phyloP scores from a whole-genome alignment of 1,140 invertebrate species.

The Pachyrhynchus sulphureomaculatus region DNA sequence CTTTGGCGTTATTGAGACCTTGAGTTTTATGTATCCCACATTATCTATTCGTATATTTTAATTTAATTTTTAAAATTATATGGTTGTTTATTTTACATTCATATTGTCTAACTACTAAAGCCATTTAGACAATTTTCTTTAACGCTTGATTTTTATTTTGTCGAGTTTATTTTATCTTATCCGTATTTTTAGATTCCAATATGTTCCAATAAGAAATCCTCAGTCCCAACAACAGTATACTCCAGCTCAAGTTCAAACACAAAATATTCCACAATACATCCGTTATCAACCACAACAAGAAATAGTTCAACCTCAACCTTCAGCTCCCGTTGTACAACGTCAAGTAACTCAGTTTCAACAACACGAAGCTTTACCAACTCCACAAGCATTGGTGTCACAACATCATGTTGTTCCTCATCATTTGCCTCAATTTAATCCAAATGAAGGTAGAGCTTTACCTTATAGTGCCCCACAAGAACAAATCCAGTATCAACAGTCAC shows the following conservation, averaged over 20 bases:
- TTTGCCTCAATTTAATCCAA: not conserved
- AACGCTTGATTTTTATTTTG: too few relatives aligned
- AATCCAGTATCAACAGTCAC: constrained; percentile 7
- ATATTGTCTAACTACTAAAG: too few relatives aligned
- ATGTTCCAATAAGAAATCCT: constrained; percentile 26
- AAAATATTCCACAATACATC: constrained; percentile 1
- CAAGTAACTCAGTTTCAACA: constrained; percentile 4
- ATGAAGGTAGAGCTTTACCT: not conserved
- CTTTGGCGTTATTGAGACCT: too few relatives aligned
- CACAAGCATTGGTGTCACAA: constrained; percentile 15
- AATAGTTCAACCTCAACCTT: not conserved
- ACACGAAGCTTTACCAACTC: constrained; percentile 17
- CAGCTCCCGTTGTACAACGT: not conserved
- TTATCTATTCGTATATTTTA: too few relatives aligned
- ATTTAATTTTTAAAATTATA: too few relatives aligned
- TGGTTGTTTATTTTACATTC: too few relatives aligned
- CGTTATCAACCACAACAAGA: constrained; percentile 7
- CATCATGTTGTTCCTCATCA: constrained; percentile 7
- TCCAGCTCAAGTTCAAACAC: constrained; percentile 6
- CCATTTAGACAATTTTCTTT: too few relatives aligned
- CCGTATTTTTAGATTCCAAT: constrained; percentile 23
- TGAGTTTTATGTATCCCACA: too few relatives aligned
- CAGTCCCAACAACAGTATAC: constrained; percentile 1
- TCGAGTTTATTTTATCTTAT: too few relatives aligned
- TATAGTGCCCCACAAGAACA: not conserved